Evolutionary conservation across 2,113 vertebrate species (phyloP), one percentile per base, ranked within the genome.

Genomic region (Ciconia maguari): DNA sequence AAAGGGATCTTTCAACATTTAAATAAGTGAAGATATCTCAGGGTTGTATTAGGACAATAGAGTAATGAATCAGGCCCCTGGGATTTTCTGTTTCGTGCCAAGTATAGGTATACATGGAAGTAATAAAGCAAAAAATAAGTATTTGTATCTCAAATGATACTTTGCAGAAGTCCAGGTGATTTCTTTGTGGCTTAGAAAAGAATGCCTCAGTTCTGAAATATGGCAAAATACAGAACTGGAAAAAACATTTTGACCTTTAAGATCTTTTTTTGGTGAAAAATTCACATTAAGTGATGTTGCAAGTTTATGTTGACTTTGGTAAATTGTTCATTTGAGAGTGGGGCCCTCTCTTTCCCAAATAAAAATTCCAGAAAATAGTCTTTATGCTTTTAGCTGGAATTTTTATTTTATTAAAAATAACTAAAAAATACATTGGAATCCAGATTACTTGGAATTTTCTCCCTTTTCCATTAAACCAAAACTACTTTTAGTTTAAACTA

Each of bases 341-440:
- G 4, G 6, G 20, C 14, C 19, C 3, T 46, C 36, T 75, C 9
- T 52, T 36, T 84, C 36, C 24, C 21, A 65, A 36, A 70, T 11
- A 41, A 80, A 87, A 83, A 13, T 54, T 77, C 13, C n/a, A 38
- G 27, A 52, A 83, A 69, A 52, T 13, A 7, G 2, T 13, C 24
- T 6, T 21, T 13, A 14, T 4, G 2, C 29, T 13, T 1, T 9
- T n/a, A 26, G 1, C 18, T 42, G 26, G 4, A 70, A 17, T 44
- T 87, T 88, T 80, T 16, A 14, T 78, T 78, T 61, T 26, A 46
- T 57, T 54, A 42, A 36, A 77, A 77, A n/a, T 10, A 32, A 13
- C 18, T 44, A 4, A 26, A 71, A 83, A 87, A 14, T 42, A 10
- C 5, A 26, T 8, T 71, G 3, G 5, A 41, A 48, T 83, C 5